Base-by-base conservation (phyloP, 1,140 invertebrate species). In the Ctenoplectra terminalis region DNA sequence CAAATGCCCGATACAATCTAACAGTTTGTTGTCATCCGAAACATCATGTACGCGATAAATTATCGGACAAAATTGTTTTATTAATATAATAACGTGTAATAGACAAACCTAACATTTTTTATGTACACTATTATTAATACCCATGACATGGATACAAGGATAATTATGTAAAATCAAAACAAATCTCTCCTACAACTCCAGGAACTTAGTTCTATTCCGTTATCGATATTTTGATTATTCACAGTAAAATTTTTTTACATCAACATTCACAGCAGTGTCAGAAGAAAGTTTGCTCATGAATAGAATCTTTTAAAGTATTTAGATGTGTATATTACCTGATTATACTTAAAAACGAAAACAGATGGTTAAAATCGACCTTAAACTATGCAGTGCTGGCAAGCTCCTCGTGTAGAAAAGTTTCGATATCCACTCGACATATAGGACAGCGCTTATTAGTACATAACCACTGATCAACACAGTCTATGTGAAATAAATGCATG, bases 391-490 rank as follows among this genome's bases (percentile, higher is more conserved):
- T 90, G 72, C 93, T 88, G 52, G 94, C 92, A 63, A 95, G 94
- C 87, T 96, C 96, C 90, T 97, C 96, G 86, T 95, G 96, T 87
- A 97, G 94, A 91, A 97, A 96, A 31, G 97, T 97, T 92, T 99
- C 98, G 82, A 99, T 99, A 92, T 99, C 98, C 11, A 99, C 97
- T 81, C 98, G 96, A 94, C 98, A 99, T 72, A 99, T 98, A 9
- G 98, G 98, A 94, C 98, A 99, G 86, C 98, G 97, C 91, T 98
- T 99, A 93, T 99, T 99, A 70, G 97, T 98, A 79, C 96, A 95
- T 48, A 99, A 95, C 98, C 98, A 99, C 92, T 98, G 97, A 93
- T 99, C 98, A 58, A 99, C 98, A 92, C 98, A 99, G 89, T 98
- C 97, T 89, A 97, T 97, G 93, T 99, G 98, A 93, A 99, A 99